Base-by-base conservation (phyloP, 2,113 vertebrate species). In the Ardeotis arabs region DNA sequence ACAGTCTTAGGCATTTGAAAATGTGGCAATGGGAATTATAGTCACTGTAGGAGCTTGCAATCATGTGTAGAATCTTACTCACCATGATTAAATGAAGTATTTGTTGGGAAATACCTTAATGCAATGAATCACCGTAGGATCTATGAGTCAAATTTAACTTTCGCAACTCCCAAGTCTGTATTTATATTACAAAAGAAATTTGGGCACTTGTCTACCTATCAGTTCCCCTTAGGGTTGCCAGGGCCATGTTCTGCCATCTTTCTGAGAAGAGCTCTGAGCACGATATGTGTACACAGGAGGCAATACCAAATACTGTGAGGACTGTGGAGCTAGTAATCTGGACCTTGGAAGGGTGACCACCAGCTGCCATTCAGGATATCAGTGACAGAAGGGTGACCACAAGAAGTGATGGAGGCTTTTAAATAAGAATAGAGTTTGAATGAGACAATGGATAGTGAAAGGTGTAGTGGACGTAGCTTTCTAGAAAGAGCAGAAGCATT, bases 231-330 rank as follows among this genome's bases (percentile, higher is more conserved):
- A 41, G 17, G 19, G 45, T 12, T 64, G 22, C n/a, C 41, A 58
- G 24, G 45, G 58, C 29, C 14, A 33, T 14, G 33, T 56, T 76
- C 66, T 89, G 62, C 78, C 33, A 14, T 37, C 13, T 78, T 78
- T 74, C 37, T 75, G 44, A 68, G 49, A 50, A 77, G 25, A 63
- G 17, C 39, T 59, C 44, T 64, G 33, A 79, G 49, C 49, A 60
- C 0, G 0, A 1, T 27, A 21, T 2, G 6, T 23, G 9, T 35
- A 29, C 1, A 4, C 25, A 68, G 33, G 52, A 70, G 13, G 53
- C 27, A 68, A 14, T 37, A n/a, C 23, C 47, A 60, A 53, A 28
- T 70, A 29, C 27, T 41, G 23, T 7, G 44, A 64, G 33, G 29
- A 20, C 49, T 72, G 27, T 28, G 41, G 10, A 56, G 50, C 41